Evolutionary conservation across 2,888 invertebrate genomes (phyloP), one percentile per base, ranked within the genome.

Genomic region (Esperia sulphurella): DNA sequence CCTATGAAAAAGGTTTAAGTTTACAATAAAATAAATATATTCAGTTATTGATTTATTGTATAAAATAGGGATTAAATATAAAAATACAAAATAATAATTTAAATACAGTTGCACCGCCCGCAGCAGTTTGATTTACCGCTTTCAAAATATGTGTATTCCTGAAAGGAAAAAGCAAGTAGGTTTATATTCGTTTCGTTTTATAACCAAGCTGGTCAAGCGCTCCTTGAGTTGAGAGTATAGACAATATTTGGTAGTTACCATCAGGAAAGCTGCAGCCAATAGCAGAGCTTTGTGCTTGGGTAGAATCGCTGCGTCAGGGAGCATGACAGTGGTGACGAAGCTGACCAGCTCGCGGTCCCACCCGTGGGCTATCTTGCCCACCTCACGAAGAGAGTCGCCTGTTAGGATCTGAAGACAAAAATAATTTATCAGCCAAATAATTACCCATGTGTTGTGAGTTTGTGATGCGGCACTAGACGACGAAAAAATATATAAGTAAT

Each of bases 221-320:
- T n/a, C n/a, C n/a, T n/a, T 21, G 21, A 2, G 21, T 5, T 21
- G 5, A 21, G 31, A 8, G 31, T 31, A 31, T 10, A 9, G 31
- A 9, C 2, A 3, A 37, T 12, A 37, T 1, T 3, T 37, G 37
- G n/a, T 35, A 53, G 50, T 61, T 91, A 96, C 97, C 92, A 97
- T 83, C 50, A 97, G 88, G 83, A 97, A 97, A 0, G 94, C 92
- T 42, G 96, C 93, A 5, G 95, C 97, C 28, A 97, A 74, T 46
- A 97, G 85, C 3, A 96, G 81, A 0, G 96, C 95, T 71, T 97
- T 97, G 48, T 95, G 92, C 61, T 92, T 94, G 1, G 94, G 92
- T 64, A 95, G 94, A 14, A 93, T 90, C 43, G 94, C 93, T 0
- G 87, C 68, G 56, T 92, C 90, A 0, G 96, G 95, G 68, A 96